phyloP scores from a whole-genome alignment of 1,140 invertebrate species.

The Penaeus japonicus region DNA sequence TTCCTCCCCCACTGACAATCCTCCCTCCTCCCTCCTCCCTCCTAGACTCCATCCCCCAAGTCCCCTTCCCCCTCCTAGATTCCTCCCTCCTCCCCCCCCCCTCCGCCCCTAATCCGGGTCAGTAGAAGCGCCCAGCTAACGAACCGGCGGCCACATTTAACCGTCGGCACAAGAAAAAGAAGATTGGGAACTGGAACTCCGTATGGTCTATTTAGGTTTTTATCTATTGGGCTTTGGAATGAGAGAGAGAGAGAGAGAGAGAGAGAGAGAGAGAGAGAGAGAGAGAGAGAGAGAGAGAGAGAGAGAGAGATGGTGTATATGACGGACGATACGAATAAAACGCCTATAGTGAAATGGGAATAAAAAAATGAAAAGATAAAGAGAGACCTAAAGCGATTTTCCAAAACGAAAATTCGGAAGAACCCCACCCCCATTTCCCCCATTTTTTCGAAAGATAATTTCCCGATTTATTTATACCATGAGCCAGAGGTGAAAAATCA shows the following conservation, averaged over 20 bases:
- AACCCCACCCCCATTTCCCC: too few relatives aligned
- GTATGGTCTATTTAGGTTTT: conserved; percentile 22
- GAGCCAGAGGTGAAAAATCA: too few relatives aligned
- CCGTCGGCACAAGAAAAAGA: conserved; percentile 16
- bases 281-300: background rate
- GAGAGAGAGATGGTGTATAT: too few relatives aligned
- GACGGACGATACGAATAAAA: too few relatives aligned
- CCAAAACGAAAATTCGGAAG: too few relatives aligned
- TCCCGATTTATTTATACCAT: too few relatives aligned
- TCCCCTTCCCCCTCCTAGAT: background rate
- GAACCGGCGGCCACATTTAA: conserved; percentile 21
- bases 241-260: background rate
- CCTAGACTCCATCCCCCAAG: too few relatives aligned
- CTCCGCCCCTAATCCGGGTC: background rate
- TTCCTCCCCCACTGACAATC: background rate
- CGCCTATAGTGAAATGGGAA: too few relatives aligned
- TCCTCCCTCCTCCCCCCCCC: background rate
- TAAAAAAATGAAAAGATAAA: too few relatives aligned
- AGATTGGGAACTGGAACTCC: conserved; percentile 14
- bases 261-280: conserved; percentile 14
- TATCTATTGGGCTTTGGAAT: conserved; percentile 28
- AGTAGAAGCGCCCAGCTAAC: conserved; percentile 28
- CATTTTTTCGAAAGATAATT: too few relatives aligned
- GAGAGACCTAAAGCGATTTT: too few relatives aligned
- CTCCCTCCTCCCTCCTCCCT: background rate